Evolutionary conservation across 2,113 vertebrate genomes (phyloP).

Genomic region (Ameiurus melas): DNA sequence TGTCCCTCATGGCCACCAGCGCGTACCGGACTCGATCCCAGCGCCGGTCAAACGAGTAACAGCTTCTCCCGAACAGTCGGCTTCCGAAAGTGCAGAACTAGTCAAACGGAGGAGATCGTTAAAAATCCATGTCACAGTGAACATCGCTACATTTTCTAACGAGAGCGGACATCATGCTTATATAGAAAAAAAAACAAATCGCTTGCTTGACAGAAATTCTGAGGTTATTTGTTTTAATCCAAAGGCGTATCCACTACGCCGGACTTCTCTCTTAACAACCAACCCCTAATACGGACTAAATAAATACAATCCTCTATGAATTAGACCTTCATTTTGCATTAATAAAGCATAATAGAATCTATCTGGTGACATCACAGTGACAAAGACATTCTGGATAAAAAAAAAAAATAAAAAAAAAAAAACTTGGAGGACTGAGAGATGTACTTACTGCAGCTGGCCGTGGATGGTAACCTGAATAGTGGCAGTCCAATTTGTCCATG

Average conservation of each 20-base stretch:
- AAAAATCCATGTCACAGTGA: background rate
- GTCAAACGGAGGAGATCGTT: slow-evolving; percentile 45
- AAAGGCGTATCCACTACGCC: background rate
- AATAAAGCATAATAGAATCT: background rate
- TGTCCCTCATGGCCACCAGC: slow-evolving; percentile 94
- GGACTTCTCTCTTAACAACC: background rate
- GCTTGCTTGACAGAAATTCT: background rate
- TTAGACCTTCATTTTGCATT: background rate
- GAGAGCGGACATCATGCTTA: background rate
- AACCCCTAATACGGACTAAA: background rate
- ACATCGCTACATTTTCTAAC: background rate
- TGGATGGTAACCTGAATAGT: slow-evolving; percentile 98
- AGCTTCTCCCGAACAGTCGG: slow-evolving; percentile 91
- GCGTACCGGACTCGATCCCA: slow-evolving; percentile 92
- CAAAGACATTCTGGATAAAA: background rate
- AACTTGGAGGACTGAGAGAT: background rate
- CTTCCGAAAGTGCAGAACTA: slow-evolving; percentile 98
- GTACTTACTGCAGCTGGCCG: slow-evolving; percentile 94
- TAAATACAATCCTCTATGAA: background rate
- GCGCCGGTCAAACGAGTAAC: slow-evolving; percentile 90
- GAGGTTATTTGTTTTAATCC: background rate
- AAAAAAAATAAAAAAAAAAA: no score
- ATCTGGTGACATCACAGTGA: background rate
- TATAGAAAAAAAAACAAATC: background rate
- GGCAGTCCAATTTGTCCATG: slow-evolving; percentile 96